phyloP scores from a whole-genome alignment of 2,888 invertebrate species.

The Branchellion lobata region DNA sequence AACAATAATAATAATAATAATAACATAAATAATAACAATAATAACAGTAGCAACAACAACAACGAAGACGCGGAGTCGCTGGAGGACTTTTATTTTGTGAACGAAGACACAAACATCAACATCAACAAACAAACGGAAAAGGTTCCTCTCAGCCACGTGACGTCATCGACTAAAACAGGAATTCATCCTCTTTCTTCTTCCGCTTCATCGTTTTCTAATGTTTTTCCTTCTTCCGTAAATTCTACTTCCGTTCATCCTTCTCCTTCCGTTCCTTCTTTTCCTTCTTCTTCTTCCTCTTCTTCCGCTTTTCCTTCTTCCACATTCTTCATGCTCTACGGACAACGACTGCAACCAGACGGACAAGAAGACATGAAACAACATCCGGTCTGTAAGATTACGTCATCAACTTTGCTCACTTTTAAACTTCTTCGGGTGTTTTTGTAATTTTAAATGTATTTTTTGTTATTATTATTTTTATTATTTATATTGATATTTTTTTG shows the following conservation, averaged over 20 bases:
- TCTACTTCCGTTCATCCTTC: background rate
- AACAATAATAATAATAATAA: too few relatives aligned
- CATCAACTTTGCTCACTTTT: too few relatives aligned
- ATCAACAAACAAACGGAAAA: background rate
- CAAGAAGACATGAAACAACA: background rate
- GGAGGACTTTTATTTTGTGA: background rate
- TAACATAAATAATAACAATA: background rate
- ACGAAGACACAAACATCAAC: background rate
- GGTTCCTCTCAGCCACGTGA: background rate
- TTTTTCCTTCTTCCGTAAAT: too few relatives aligned
- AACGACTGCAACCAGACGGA: conserved; percentile 18
- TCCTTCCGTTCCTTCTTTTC: too few relatives aligned
- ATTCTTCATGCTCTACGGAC: background rate
- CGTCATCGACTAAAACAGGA: too few relatives aligned
- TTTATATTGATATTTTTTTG: too few relatives aligned
- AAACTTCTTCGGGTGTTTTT: too few relatives aligned
- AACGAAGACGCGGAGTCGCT: background rate
- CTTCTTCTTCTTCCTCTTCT: too few relatives aligned
- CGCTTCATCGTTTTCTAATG: too few relatives aligned
- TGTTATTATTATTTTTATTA: too few relatives aligned
- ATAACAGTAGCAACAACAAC: background rate
- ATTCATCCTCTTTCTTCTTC: too few relatives aligned
- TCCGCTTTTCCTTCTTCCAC: background rate
- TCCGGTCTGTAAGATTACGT: background rate
- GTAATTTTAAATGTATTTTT: too few relatives aligned